phyloP scores from a whole-genome alignment of 1,140 invertebrate species.

The Megalonaias nervosa region DNA sequence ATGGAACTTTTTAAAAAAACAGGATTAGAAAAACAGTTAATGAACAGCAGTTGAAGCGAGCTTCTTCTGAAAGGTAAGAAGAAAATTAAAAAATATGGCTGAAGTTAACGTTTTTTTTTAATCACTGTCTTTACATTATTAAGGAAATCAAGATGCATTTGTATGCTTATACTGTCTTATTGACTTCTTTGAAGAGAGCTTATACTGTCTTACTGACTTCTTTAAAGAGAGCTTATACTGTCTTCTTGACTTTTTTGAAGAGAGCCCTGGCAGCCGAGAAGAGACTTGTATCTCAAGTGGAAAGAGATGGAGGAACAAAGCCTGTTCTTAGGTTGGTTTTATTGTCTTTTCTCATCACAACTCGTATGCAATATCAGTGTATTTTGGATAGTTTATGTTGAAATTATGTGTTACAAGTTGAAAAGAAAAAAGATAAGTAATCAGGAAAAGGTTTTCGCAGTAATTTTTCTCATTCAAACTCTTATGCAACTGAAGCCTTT shows the following conservation, averaged over 20 bases:
- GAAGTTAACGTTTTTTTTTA: no score
- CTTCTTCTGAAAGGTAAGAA: no score
- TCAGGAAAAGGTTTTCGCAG: neutral
- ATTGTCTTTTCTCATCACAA: neutral
- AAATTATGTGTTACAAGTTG: neutral
- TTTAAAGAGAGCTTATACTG: no score
- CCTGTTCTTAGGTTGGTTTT: conserved; percentile 60
- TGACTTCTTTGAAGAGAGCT: conserved; percentile 43
- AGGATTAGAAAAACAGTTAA: no score
- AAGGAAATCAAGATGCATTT: no score
- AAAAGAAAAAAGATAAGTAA: neutral
- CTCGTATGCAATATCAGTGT: neutral
- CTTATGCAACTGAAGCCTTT: neutral
- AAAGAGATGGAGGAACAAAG: conserved; percentile 61
- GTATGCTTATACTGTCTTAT: no score
- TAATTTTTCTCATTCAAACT: neutral
- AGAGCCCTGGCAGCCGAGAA: conserved; percentile 76
- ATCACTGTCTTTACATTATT: no score
- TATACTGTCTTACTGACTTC: no score
- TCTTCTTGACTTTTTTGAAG: conserved; percentile 36
- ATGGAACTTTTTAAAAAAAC: no score
- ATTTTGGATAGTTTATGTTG: neutral
- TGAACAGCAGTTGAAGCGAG: no score
- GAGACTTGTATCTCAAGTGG: conserved; percentile 64
- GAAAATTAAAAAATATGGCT: no score